These are phyloP conservation scores for Hemitrygon akajei DNA, from an alignment of 2,797 vertebrate species.

Conservation along the genomic window DNA sequence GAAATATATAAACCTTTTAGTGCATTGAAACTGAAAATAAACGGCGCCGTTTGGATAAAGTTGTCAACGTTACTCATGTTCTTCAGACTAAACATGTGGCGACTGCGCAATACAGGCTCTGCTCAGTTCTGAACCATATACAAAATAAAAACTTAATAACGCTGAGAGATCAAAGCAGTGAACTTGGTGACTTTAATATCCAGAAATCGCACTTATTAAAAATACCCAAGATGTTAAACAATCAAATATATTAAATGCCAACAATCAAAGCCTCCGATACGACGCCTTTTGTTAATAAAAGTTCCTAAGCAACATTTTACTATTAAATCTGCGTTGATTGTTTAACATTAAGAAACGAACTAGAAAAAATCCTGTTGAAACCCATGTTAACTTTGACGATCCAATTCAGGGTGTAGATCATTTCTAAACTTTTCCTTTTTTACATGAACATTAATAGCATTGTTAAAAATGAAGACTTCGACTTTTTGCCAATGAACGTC, in stretches of 20 bases:
- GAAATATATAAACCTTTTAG: slow-evolving; percentile 26
- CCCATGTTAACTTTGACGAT: neutral
- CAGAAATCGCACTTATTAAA: neutral
- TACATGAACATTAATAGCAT: neutral
- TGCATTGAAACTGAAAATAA: neutral
- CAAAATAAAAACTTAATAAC: neutral
- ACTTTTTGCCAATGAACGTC: slow-evolving; percentile 13
- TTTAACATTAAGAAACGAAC: neutral
- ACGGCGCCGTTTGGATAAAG: neutral
- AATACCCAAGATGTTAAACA: neutral
- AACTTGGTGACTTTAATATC: neutral
- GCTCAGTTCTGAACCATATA: neutral
- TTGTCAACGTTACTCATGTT: neutral
- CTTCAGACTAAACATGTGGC: slow-evolving; percentile 1
- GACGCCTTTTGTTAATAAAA: neutral
- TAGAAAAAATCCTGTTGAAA: too few species aligned
- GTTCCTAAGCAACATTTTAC: neutral
- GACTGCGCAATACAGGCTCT: neutral
- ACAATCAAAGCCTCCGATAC: neutral
- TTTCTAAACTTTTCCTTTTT: slow-evolving; percentile 1
- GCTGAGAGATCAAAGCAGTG: neutral
- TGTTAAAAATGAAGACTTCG: neutral
- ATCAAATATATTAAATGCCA: too few species aligned
- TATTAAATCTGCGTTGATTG: neutral
- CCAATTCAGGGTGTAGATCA: neutral